A percentile compares a stretch with the other conserved stretches of the same genome.
Evolutionary conservation across 2,113 vertebrate species (phyloP).

Genomic region (Nyctereutes procyonoides): DNA sequence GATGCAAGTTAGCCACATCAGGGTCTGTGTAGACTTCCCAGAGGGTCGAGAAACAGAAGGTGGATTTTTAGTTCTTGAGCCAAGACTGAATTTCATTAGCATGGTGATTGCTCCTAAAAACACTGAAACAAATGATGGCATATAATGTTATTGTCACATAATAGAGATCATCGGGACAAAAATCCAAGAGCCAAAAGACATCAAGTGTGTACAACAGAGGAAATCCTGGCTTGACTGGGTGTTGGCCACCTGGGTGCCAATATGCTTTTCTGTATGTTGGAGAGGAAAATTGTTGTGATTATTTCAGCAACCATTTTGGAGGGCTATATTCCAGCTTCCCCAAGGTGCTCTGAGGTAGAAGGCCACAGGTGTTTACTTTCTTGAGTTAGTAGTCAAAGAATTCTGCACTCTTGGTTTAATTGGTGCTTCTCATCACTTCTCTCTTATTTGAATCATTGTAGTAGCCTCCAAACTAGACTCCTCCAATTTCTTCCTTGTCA

Average conservation of each 20-base stretch:
- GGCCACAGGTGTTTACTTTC: not conserved
- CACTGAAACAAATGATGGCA: not conserved
- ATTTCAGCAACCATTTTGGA: not conserved
- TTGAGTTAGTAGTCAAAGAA: not conserved
- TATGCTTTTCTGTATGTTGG: not conserved
- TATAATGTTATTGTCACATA: conserved; percentile 13
- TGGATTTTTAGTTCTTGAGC: conserved; percentile 25
- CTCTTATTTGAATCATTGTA: not conserved
- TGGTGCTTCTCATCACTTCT: not conserved
- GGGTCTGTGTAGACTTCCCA: not conserved
- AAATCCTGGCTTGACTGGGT: not conserved
- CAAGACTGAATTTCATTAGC: conserved; percentile 59
- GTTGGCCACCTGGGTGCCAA: not conserved
- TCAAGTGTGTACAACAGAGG: not conserved
- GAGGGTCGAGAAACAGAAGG: conserved; percentile 45
- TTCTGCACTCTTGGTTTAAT: not conserved
- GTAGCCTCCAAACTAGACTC: not conserved
- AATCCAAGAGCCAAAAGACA: conserved; percentile 62
- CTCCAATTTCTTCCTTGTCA: not conserved
- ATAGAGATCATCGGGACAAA: conserved; percentile 27
- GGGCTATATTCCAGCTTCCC: not conserved
- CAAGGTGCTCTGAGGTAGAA: not conserved
- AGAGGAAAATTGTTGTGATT: not conserved
- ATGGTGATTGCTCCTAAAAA: conserved; percentile 46
- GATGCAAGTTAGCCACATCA: not conserved